phyloP scores from a whole-genome alignment of 2,113 vertebrate genomes.

The Salvelinus alpinus region DNA sequence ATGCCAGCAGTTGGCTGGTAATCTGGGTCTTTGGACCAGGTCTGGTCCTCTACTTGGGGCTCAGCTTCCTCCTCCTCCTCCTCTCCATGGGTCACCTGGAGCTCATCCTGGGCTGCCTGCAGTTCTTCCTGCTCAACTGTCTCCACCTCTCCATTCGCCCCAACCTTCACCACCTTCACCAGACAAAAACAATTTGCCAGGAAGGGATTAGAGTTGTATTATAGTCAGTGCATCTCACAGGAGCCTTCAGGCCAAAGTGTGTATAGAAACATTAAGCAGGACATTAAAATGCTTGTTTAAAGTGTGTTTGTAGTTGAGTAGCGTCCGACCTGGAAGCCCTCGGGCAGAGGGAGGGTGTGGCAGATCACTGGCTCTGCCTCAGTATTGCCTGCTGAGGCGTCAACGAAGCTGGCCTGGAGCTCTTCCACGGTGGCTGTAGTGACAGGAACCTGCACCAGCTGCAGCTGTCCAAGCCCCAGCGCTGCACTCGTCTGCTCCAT shows the following conservation, averaged over 20 bases:
- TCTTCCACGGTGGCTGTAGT: conserved; percentile 84
- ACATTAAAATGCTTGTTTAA: no score
- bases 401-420: conserved; percentile 86
- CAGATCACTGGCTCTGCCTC: conserved; percentile 90
- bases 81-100: conserved; percentile 42
- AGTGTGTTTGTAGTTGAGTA: neutral
- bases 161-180: conserved; percentile 83
- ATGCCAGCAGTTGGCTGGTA: conserved; percentile 80
- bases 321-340: conserved; percentile 79
- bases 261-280: no score
- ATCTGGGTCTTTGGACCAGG: conserved; percentile 89
- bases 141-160: conserved; percentile 89
- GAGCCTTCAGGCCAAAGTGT: neutral
- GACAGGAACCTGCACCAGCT: conserved; percentile 88
- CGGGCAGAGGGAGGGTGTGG: conserved; percentile 87
- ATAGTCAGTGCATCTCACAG: neutral
- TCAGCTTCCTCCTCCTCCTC: conserved; percentile 79
- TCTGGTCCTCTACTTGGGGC: conserved; percentile 80
- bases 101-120: conserved; percentile 5
- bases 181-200: neutral
- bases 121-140: conserved; percentile 82
- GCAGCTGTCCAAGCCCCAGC: conserved; percentile 86
- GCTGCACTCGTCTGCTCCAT: conserved; percentile 73
- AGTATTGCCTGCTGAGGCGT: conserved; percentile 74
- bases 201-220: neutral